Conservation (phyloP, 1,140 invertebrate genomes). For the Eriosoma lanigerum region DNA sequence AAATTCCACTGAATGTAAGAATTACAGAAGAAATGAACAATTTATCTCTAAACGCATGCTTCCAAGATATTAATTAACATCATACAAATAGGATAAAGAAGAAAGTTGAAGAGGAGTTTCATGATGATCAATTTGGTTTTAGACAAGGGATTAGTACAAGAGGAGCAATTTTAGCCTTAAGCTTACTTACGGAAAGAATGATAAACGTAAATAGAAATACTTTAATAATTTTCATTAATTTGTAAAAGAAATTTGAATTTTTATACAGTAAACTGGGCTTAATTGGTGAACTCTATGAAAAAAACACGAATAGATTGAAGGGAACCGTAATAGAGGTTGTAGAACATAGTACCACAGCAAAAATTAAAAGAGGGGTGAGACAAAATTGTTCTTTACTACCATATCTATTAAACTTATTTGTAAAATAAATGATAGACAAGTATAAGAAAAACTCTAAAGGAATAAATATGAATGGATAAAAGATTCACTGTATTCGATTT, state of each 20-base stretch:
- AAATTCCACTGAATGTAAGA: constrained; percentile 52
- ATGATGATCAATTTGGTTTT: constrained; percentile 48
- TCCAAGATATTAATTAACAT: constrained; percentile 49
- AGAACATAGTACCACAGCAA: constrained; percentile 30
- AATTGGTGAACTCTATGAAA: constrained; percentile 32
- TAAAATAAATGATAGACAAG: constrained; percentile 25
- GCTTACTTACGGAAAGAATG: constrained; percentile 43
- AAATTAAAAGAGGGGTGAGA: constrained; percentile 35
- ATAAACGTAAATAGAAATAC: constrained; percentile 44
- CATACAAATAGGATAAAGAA: constrained; percentile 29
- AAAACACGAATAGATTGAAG: constrained; percentile 48
- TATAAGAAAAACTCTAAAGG: constrained; percentile 24
- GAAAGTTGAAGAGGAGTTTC: constrained; percentile 40
- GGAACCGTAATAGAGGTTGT: constrained; percentile 38
- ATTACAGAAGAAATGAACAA: constrained; percentile 54
- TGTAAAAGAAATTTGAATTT: constrained; percentile 46
- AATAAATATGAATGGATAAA: constrained; percentile 35
- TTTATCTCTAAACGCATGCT: constrained; percentile 39
- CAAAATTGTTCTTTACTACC: constrained; percentile 20
- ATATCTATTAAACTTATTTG: constrained; percentile 31
- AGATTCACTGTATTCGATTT: constrained; percentile 46
- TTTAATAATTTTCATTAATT: constrained; percentile 39
- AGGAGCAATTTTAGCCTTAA: constrained; percentile 42
- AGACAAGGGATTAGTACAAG: constrained; percentile 38
- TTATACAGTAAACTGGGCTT: constrained; percentile 37